Base-by-base conservation (phyloP, 30 jellyfish, hydroid and myxozoan species). In the Kudoa iwatai region DNA sequence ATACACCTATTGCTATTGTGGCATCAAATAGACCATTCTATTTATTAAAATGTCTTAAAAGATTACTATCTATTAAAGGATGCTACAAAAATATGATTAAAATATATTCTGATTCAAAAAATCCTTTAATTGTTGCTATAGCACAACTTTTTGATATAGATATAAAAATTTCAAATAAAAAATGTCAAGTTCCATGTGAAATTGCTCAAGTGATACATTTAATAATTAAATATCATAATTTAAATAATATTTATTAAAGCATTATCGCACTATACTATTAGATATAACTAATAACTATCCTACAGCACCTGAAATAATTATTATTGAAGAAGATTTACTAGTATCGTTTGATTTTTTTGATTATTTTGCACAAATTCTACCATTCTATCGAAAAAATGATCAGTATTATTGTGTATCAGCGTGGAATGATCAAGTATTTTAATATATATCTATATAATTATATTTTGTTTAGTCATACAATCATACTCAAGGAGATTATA, bases 341-440 rank as follows among this genome's bases (percentile, higher is more conserved):
- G 89, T 68, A 12, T 57, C 99, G 11, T 52, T 45, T 20, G 99
- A 81, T 45, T 23, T 81, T n/a, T 59, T 81, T 32, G 88, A 81
- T 41, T 81, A 81, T 34, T 81, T 81, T 51, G 53, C 69, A 49
- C 88, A 57, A 31, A 47, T 65, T 40, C 32, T 44, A 25, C 88
- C 88, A 17, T 62, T 65, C 7, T 53, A 62, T 12, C 59, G 52
- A 34, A 25, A 53, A 11, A 88, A 81, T 45, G 83, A 68, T 18
- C 47, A 67, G 24, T 21, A 62, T 23, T 81, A 57, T 31, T 81
- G 99, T 50, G 52, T 81, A 20, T 81, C 99, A 11, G 99, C 99
- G 2, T 81, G 99, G 99, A 81, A 81, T 65, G 99, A 81, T 35
- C 88, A 81, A 55, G 99, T 71, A 24, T n/a, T n/a, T n/a, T n/a